phyloP scores from a whole-genome alignment of 2,888 invertebrate genomes.

The Euclidia mi region DNA sequence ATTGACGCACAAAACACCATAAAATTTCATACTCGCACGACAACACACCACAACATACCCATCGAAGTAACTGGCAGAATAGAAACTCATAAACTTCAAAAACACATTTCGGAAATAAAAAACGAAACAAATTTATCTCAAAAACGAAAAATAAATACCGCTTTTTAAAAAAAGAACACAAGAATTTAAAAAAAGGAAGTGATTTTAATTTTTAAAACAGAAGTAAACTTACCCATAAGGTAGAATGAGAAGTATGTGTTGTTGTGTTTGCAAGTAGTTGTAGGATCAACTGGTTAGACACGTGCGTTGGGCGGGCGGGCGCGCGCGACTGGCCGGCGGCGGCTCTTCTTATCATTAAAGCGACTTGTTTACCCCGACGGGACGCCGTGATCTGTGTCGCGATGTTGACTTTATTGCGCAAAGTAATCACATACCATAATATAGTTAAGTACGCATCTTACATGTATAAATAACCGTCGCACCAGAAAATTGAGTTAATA shows the following conservation, averaged over 20 bases:
- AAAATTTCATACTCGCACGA: constrained; percentile 13
- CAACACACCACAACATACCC: background rate
- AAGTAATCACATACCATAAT: constrained; percentile 51
- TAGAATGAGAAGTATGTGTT: constrained; percentile 45
- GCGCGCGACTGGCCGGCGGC: constrained; percentile 82
- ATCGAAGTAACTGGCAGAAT: background rate
- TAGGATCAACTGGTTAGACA: constrained; percentile 56
- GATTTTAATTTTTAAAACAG: background rate
- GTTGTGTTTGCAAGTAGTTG: constrained; percentile 40
- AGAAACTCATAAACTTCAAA: background rate
- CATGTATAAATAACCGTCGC: background rate
- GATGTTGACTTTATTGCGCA: constrained; percentile 67
- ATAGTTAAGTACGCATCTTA: constrained; percentile 19
- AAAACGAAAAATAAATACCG: background rate
- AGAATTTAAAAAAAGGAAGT: background rate
- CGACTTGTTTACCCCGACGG: constrained; percentile 80
- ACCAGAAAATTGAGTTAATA: background rate
- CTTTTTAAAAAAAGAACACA: constrained; percentile 12
- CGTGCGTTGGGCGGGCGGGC: constrained; percentile 83
- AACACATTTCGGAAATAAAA: background rate
- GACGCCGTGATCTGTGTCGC: constrained; percentile 78
- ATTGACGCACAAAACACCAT: constrained; percentile 54
- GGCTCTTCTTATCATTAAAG: constrained; percentile 78
- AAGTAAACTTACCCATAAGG: constrained; percentile 55
- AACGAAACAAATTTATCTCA: background rate